Percentiles rank a stretch among this genome's conserved stretches.
Evolutionary conservation across 2,888 invertebrate species (phyloP).

Genomic region (Anaspis maculata): DNA sequence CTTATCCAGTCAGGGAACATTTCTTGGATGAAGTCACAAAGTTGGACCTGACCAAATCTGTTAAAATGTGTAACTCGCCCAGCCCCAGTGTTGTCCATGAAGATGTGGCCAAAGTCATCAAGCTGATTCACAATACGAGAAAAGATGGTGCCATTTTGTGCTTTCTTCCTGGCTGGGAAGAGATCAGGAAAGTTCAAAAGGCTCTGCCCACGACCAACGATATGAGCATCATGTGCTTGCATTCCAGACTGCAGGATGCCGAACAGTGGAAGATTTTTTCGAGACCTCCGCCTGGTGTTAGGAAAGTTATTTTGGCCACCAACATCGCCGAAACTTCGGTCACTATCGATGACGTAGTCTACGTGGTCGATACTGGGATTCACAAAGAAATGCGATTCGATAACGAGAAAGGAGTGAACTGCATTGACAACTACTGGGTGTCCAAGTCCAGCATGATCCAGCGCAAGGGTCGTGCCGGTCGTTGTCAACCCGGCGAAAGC

Average conservation of each 20-base stretch:
- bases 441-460: constrained; percentile 56
- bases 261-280: constrained; percentile 54
- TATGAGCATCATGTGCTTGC: constrained; percentile 32
- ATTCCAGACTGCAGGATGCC: constrained; percentile 47
- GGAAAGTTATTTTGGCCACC: constrained; percentile 63
- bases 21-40: constrained; percentile 48
- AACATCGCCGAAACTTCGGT: constrained; percentile 66
- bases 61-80: constrained; percentile 31
- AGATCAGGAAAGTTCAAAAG: constrained; percentile 50
- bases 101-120: constrained; percentile 45
- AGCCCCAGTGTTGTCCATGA: constrained; percentile 45
- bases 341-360: constrained; percentile 62
- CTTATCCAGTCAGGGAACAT: constrained; percentile 51
- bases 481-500: constrained; percentile 54
- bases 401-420: constrained; percentile 44
- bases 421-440: constrained; percentile 52
- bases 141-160: constrained; percentile 62
- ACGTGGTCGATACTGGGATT: constrained; percentile 59
- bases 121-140: constrained; percentile 49
- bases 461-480: constrained; percentile 60
- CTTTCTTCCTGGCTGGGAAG: constrained; percentile 69
- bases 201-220: constrained; percentile 24
- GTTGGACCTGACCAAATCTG: constrained; percentile 37
- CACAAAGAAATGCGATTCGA: constrained; percentile 51
- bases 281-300: constrained; percentile 42